A percentile compares a stretch with the other conserved stretches of the same genome.
phyloP scores from a whole-genome alignment of 2,797 vertebrate species.

The Cottoperca gobio region DNA sequence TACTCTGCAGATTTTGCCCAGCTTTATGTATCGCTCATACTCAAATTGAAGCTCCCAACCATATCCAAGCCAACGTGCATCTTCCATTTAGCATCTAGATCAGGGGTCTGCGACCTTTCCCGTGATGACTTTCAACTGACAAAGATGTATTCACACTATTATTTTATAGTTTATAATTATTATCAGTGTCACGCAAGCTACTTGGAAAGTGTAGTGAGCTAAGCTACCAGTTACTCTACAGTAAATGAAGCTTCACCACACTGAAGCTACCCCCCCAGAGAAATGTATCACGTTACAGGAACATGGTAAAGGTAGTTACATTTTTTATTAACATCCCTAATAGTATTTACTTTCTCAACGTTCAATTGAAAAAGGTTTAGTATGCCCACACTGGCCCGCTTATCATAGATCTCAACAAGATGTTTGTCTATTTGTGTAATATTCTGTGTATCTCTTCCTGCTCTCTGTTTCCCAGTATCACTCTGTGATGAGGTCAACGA shows the following conservation, averaged over 20 bases:
- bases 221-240: background rate
- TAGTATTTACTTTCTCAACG: background rate
- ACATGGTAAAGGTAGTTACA: background rate
- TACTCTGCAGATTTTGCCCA: conserved; percentile 2
- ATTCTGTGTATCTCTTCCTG: background rate
- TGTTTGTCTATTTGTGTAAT: background rate
- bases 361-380: background rate
- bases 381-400: background rate
- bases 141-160: background rate
- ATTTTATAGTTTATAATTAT: background rate
- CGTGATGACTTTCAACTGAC: background rate
- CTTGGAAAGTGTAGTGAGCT: background rate
- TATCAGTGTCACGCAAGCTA: background rate
- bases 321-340: too few species aligned
- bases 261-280: too few species aligned
- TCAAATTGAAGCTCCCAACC: background rate
- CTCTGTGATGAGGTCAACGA: conserved; percentile 21
- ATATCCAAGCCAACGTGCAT: background rate
- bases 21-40: background rate
- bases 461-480: conserved; percentile 1
- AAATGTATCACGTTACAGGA: background rate
- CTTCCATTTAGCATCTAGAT: conserved; percentile 6
- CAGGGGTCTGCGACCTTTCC: background rate
- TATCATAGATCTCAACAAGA: background rate
- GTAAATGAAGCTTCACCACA: too few species aligned